A percentile compares a stretch with the other conserved stretches of the same genome.
These are phyloP conservation scores for Arctocebus calabarensis DNA, from an alignment of 2,797 vertebrate genomes.

Conservation along the genomic window DNA sequence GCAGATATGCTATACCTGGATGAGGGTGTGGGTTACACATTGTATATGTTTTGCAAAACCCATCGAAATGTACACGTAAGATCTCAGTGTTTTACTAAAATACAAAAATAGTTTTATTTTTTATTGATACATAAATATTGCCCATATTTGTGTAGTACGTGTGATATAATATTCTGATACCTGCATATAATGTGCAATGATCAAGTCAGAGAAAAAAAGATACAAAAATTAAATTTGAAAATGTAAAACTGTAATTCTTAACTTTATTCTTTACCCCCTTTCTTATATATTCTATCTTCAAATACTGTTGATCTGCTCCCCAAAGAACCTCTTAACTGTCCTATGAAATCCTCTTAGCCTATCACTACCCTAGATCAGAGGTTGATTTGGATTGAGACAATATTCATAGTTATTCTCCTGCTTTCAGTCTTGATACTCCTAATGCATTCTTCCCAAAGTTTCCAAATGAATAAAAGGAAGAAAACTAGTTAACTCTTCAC, in stretches of 20 bases:
- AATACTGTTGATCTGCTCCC: neutral
- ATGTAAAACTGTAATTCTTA: neutral
- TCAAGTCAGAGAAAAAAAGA: neutral
- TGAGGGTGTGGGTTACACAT: neutral
- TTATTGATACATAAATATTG: neutral
- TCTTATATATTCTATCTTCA: neutral
- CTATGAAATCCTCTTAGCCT: neutral
- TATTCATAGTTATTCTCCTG: neutral
- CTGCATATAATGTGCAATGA: neutral
- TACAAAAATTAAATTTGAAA: neutral
- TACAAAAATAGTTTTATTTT: neutral
- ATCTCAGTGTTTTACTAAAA: neutral
- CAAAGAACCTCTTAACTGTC: neutral
- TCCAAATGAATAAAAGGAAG: neutral
- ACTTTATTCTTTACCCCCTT: neutral
- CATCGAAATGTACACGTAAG: neutral
- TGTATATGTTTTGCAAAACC: neutral
- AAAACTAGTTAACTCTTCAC: neutral
- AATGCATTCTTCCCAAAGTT: neutral
- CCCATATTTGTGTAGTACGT: neutral
- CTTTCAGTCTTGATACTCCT: neutral
- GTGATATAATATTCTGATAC: neutral
- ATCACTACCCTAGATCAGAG: neutral
- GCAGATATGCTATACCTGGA: neutral
- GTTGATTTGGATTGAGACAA: neutral